Evolutionary conservation across 2,888 invertebrate species (phyloP).

Genomic region (Torymus auratus): DNA sequence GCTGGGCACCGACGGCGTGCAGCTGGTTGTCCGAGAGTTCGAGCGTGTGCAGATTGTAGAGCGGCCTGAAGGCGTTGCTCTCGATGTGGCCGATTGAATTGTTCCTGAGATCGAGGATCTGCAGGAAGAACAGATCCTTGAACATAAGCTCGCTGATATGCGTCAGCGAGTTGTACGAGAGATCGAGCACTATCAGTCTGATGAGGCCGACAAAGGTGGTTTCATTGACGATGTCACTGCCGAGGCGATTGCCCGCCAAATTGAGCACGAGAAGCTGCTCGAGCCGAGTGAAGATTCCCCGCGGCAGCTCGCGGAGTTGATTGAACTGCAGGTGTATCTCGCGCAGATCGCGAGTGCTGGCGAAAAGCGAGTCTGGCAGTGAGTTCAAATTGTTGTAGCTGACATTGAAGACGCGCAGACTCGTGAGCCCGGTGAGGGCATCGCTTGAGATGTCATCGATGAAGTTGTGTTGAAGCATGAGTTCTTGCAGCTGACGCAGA

Average conservation of each 20-base stretch:
- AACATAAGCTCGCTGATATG: constrained; percentile 90
- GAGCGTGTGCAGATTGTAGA: constrained; percentile 92
- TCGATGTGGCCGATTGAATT: constrained; percentile 93
- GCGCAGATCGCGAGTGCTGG: constrained; percentile 87
- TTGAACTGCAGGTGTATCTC: constrained; percentile 92
- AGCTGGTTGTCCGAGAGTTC: constrained; percentile 92
- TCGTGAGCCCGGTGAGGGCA: constrained; percentile 87
- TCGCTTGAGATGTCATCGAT: constrained; percentile 88
- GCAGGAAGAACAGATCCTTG: constrained; percentile 90
- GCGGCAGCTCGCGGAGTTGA: constrained; percentile 88
- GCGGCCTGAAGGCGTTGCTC: constrained; percentile 90
- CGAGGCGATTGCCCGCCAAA: constrained; percentile 89
- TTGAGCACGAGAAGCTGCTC: constrained; percentile 91
- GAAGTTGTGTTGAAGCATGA: constrained; percentile 90
- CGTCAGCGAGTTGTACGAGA: constrained; percentile 91
- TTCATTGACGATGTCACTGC: constrained; percentile 90
- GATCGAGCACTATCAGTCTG: constrained; percentile 88
- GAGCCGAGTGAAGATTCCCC: constrained; percentile 88
- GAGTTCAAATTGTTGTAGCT: constrained; percentile 90
- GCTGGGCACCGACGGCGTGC: constrained; percentile 87
- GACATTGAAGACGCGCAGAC: constrained; percentile 89
- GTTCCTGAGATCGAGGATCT: constrained; percentile 90
- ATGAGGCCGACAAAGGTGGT: constrained; percentile 91
- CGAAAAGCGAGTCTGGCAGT: constrained; percentile 89
- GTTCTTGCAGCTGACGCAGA: constrained; percentile 86